These are phyloP conservation scores for Carposina sasakii DNA, from an alignment of 1,140 invertebrate species.

Conservation along the genomic window DNA sequence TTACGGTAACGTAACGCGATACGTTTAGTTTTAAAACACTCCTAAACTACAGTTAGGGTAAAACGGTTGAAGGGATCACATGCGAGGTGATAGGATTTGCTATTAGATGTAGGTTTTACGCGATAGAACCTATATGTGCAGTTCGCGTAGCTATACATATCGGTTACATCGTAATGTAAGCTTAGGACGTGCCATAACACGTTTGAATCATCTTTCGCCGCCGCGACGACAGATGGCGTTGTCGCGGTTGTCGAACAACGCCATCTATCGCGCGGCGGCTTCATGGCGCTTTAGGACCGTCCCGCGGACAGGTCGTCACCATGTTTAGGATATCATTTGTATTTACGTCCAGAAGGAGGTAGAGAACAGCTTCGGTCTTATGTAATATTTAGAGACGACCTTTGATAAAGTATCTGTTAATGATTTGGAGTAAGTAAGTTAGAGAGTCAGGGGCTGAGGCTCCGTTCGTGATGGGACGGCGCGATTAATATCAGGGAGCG, in stretches of 20 bases:
- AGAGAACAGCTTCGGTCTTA: conserved; percentile 22
- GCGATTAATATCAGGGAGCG: conserved; percentile 47
- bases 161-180: conserved; percentile 11
- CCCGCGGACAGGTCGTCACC: too few relatives aligned
- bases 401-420: neutral
- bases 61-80: conserved; percentile 63
- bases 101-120: conserved; percentile 20
- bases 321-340: conserved; percentile 25
- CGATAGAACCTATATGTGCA: conserved; percentile 1
- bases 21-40: too few relatives aligned
- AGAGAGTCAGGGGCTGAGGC: neutral
- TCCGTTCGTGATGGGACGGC: conserved; percentile 18
- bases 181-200: conserved; percentile 32
- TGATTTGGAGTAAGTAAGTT: neutral
- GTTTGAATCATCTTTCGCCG: conserved; percentile 8
- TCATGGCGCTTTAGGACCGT: too few relatives aligned
- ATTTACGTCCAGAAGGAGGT: conserved; percentile 27
- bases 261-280: too few relatives aligned
- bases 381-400: neutral
- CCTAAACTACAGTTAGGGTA: too few relatives aligned
- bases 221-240: too few relatives aligned
- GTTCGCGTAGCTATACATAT: too few relatives aligned
- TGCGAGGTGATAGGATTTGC: conserved; percentile 37
- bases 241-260: neutral
- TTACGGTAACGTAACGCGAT: too few relatives aligned